These are phyloP conservation scores for Chelmon rostratus DNA, from an alignment of 2,797 vertebrate species.

Conservation along the genomic window DNA sequence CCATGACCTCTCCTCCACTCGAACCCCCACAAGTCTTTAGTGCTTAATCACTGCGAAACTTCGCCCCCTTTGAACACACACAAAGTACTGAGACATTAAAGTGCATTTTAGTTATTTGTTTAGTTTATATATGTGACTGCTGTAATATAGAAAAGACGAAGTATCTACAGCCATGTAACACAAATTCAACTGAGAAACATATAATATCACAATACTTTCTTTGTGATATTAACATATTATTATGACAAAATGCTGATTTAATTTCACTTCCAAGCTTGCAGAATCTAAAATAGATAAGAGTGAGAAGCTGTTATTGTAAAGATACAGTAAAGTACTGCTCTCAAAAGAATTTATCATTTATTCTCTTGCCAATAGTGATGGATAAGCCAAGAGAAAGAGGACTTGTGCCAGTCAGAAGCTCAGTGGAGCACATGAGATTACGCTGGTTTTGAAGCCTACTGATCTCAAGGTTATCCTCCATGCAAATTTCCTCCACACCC, in stretches of 20 bases:
- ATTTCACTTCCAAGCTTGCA: background rate
- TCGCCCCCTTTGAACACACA: no score
- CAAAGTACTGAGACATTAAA: no score
- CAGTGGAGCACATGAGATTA: conserved; percentile 17
- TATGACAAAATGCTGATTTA: no score
- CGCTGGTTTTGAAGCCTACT: conserved; percentile 21
- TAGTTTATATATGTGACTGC: no score
- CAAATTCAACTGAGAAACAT: no score
- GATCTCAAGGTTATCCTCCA: conserved; percentile 32
- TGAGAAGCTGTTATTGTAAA: background rate
- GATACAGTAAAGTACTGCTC: background rate
- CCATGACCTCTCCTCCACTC: background rate
- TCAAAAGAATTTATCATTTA: conserved; percentile 18
- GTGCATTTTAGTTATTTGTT: no score
- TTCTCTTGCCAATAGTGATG: conserved; percentile 11
- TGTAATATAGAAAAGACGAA: no score
- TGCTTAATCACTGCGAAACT: background rate
- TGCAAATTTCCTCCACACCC: conserved; percentile 12
- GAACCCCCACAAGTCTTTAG: background rate
- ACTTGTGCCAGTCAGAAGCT: conserved; percentile 7
- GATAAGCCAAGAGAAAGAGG: conserved; percentile 20
- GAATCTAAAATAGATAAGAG: conserved; percentile 2
- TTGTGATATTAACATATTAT: no score
- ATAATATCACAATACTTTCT: no score
- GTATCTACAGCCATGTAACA: no score